Evolutionary conservation across 2,797 vertebrate species (phyloP).

Genomic region (Peromyscus aztecus): DNA sequence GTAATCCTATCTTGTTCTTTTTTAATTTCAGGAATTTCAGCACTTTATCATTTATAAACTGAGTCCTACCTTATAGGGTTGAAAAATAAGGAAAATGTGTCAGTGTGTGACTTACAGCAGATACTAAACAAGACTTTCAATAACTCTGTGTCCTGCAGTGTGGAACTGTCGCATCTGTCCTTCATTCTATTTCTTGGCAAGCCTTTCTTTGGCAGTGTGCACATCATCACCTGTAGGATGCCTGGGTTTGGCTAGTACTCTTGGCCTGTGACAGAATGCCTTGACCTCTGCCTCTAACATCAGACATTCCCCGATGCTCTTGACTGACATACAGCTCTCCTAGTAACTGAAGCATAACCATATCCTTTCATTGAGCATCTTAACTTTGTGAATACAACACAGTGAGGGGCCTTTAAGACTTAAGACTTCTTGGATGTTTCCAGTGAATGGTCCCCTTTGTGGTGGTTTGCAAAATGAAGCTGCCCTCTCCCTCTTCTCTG

Average conservation of each 20-base stretch:
- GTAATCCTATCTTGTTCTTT: background rate
- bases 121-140: background rate
- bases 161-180: accelerated
- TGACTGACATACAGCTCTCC: background rate
- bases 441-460: background rate
- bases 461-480: background rate
- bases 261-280: background rate
- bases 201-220: background rate
- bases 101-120: background rate
- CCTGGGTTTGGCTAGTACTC: background rate
- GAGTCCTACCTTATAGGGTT: background rate
- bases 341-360: conserved; percentile 23
- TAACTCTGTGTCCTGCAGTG: background rate
- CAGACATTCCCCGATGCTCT: background rate
- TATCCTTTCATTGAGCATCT: conserved; percentile 36
- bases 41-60: background rate
- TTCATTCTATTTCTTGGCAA: background rate
- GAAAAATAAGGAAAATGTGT: background rate
- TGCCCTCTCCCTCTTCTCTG: background rate
- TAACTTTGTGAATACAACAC: background rate
- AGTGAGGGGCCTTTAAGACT: background rate
- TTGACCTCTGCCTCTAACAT: background rate
- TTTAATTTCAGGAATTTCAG: background rate
- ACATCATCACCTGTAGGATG: too few species aligned
- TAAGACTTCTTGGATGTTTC: background rate